Evolutionary conservation across 2,797 vertebrate species (phyloP).

Genomic region (Cuniculus paca): DNA sequence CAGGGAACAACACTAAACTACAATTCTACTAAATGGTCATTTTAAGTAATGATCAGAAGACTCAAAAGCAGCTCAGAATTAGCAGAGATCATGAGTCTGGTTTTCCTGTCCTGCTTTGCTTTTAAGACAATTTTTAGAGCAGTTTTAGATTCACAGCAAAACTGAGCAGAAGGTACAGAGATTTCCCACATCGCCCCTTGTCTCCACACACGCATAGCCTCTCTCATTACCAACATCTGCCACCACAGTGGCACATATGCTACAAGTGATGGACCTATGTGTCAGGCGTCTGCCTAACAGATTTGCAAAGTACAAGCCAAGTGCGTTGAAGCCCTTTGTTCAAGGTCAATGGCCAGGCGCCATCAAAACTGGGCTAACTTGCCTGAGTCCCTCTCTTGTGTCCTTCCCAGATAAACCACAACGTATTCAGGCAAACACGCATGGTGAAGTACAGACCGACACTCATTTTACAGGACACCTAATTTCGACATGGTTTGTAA

Average conservation of each 20-base stretch:
- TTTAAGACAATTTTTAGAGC: not conserved
- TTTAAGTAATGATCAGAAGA: not conserved
- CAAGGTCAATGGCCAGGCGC: not conserved
- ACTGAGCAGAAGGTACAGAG: not conserved
- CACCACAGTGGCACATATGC: not conserved
- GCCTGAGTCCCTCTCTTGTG: not conserved
- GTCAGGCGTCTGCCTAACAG: not conserved
- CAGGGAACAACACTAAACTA: not conserved
- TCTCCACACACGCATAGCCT: not conserved
- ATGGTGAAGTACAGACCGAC: not conserved
- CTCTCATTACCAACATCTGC: not conserved
- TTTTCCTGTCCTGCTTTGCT: not conserved
- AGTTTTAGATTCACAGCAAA: conserved; percentile 27
- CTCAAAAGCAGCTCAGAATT: not conserved
- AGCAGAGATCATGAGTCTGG: not conserved
- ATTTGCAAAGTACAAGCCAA: conserved; percentile 2
- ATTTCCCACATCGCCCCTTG: not conserved
- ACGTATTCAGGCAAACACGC: not conserved
- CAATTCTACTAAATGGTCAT: not conserved
- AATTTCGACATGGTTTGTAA: not conserved
- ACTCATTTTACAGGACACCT: not conserved
- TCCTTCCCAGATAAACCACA: not conserved
- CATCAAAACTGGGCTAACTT: not conserved
- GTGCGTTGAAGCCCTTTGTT: not conserved
- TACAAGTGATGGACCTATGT: not conserved